Base-by-base conservation (phyloP, 2,113 vertebrate species). In the Heteronetta atricapilla region DNA sequence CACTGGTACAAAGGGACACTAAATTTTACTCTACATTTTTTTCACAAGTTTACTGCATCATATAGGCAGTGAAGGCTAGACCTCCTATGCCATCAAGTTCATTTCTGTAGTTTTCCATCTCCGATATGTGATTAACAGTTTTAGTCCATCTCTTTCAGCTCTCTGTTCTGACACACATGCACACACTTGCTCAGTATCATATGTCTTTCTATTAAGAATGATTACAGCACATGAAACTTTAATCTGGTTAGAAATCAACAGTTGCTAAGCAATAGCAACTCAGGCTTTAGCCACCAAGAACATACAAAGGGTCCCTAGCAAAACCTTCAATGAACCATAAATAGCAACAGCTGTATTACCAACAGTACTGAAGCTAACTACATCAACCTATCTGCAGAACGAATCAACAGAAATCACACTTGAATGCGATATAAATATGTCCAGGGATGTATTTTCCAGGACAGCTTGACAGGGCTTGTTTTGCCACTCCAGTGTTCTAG, bases 231-330 rank as follows among this genome's bases (percentile, higher is more conserved):
- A 20, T 17, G 2, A 48, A 91, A 58, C 70, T 82, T 91, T 56
- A 93, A 88, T 66, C 36, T 88, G 23, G 16, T 77, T 80, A 56
- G 50, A 82, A 96, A 85, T 73, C 58, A 85, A 18, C 58, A 60
- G 90, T 52, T 94, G 92, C 90, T 88, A 93, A 93, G 85, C 75
- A 89, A 85, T 91, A 60, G 34, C 48, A 87, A 6, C 70, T 87
- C 38, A 33, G 42, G 70, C 67, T 80, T 85, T 70, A 8, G 1
- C 33, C 31, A 82, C 15, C 58, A 89, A 29, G 75, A 85, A 76
- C 6, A 82, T 16, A 89, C 15, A 25, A 29, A 23, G 19, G 20
- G 31, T 58, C 36, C 48, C 23, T 53, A 34, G 46, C 19, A 80
- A 68, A 91, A 76, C 26, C 38, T 73, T 33, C 62, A 17, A 19